phyloP scores from a whole-genome alignment of 2,888 invertebrate species.

The Acleris laterana region DNA sequence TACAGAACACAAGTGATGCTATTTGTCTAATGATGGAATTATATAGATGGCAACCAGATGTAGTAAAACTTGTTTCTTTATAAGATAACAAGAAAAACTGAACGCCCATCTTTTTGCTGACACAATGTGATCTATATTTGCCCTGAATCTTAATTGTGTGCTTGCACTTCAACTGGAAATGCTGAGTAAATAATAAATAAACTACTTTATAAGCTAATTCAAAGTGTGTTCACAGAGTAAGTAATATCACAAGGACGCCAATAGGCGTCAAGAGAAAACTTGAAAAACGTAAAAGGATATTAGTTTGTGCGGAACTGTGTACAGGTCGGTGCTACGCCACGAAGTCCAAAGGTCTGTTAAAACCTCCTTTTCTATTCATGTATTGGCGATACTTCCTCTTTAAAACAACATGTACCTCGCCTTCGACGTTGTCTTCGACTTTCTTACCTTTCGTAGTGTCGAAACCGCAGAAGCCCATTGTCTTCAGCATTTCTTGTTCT shows the following conservation, averaged over 20 bases:
- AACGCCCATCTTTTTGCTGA: no score
- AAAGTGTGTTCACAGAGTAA: conserved; percentile 28
- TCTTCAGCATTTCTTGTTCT: conserved; percentile 96
- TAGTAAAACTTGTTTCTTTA: no score
- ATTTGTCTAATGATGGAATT: no score
- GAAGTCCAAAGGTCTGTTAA: conserved; percentile 98
- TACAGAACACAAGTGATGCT: no score
- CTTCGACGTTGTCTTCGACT: conserved; percentile 96
- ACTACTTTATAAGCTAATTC: no score
- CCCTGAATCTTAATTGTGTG: no score
- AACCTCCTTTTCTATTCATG: conserved; percentile 99
- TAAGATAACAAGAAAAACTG: no score
- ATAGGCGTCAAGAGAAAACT: conserved; percentile 28
- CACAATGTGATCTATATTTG: no score
- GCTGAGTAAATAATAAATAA: no score
- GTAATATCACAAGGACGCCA: conserved; percentile 27
- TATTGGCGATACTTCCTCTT: conserved; percentile 99
- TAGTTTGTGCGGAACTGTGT: conserved; percentile 36
- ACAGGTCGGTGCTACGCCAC: conserved; percentile 87
- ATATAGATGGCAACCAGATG: no score
- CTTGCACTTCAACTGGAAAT: no score
- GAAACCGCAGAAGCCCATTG: conserved; percentile 99
- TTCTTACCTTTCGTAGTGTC: conserved; percentile 98
- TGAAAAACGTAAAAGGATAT: conserved; percentile 24
- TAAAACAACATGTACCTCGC: conserved; percentile 97